Evolutionary conservation across 1,140 invertebrate genomes (phyloP).

Genomic region (Sesamia nonagrioides): DNA sequence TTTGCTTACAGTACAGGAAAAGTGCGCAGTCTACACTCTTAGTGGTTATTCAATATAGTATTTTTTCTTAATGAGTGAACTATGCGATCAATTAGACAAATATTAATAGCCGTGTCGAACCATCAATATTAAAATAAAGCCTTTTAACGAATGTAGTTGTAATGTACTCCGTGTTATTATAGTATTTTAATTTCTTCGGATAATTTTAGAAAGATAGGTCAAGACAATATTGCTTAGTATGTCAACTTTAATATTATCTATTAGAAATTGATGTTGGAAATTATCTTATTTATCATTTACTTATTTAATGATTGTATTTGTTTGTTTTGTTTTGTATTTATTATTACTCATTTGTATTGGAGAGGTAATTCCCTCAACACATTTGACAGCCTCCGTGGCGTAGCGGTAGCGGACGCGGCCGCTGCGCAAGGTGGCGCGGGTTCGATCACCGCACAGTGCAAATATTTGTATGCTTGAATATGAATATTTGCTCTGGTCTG

Average conservation of each 20-base stretch:
- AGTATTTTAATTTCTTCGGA: background rate
- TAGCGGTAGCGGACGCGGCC: too few relatives aligned
- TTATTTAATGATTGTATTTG: too few relatives aligned
- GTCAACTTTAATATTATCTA: background rate
- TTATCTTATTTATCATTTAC: background rate
- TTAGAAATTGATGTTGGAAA: background rate
- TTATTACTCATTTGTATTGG: too few relatives aligned
- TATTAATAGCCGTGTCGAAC: constrained; percentile 36
- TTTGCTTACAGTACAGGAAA: background rate
- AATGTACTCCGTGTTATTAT: background rate
- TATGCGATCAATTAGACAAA: constrained; percentile 65
- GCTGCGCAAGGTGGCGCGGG: too few relatives aligned
- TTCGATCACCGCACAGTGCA: too few relatives aligned
- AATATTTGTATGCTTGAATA: too few relatives aligned
- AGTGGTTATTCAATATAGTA: constrained; percentile 36
- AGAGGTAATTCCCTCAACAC: too few relatives aligned
- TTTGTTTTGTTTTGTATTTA: too few relatives aligned
- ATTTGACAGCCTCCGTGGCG: too few relatives aligned
- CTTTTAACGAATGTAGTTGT: constrained; percentile 21
- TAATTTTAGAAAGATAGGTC: background rate
- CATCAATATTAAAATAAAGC: constrained; percentile 56
- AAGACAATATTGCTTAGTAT: background rate
- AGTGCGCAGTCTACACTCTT: constrained; percentile 48
- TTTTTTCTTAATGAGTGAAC: constrained; percentile 60
- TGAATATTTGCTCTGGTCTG: too few relatives aligned